Conservation (phyloP, 30 jellyfish, hydroid and myxozoan species). For the Aurelia sp. region DNA sequence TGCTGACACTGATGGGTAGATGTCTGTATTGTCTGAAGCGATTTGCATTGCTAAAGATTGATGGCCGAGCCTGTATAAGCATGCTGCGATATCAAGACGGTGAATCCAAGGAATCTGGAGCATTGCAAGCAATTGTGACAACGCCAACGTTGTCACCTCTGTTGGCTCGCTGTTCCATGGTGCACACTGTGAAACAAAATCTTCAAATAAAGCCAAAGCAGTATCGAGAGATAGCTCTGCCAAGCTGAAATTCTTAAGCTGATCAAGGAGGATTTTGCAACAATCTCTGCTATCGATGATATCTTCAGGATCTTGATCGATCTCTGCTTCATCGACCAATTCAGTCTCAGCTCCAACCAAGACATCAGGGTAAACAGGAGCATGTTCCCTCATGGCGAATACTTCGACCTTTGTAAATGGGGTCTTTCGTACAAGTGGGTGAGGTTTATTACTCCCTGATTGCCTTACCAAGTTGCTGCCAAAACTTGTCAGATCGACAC, state of each 20-base stretch:
- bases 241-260: not conserved
- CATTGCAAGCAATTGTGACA: not conserved
- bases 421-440: constrained; percentile 23
- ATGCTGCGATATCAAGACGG: not conserved
- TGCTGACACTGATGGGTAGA: not conserved
- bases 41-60: not conserved
- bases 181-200: no score
- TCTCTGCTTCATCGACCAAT: not conserved
- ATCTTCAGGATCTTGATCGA: not conserved
- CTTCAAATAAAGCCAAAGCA: no score
- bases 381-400: not conserved
- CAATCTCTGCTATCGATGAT: not conserved
- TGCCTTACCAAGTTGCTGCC: constrained; percentile 7
- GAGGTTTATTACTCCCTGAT: constrained; percentile 1
- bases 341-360: constrained; percentile 8
- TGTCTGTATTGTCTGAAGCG: not conserved
- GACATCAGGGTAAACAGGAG: constrained; percentile 27
- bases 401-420: constrained; percentile 17
- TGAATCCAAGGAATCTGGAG: not conserved
- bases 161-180: no score
- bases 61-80: constrained; percentile 6
- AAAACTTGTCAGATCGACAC: constrained; percentile 27
- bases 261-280: constrained; percentile 1
- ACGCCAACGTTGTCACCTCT: no score
- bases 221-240: no score